Conservation (phyloP, 2,113 vertebrate genomes). For the Rhadina sibilatrix region DNA sequence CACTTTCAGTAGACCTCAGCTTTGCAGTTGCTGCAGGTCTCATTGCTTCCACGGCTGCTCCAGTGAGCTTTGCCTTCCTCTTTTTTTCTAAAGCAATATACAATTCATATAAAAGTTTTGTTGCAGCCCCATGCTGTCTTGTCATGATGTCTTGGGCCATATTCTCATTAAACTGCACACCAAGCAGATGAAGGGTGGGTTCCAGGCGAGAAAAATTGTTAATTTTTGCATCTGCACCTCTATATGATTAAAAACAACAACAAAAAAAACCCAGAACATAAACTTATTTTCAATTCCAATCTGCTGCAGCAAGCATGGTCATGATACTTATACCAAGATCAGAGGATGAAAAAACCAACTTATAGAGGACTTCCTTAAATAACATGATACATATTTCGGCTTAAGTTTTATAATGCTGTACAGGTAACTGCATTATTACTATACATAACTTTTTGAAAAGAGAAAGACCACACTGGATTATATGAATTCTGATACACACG, state of each 20-base stretch:
- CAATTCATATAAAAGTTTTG: constrained; percentile 86
- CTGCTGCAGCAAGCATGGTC: background rate
- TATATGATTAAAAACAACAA: constrained; percentile 40
- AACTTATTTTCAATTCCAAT: background rate
- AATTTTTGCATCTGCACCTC: constrained; percentile 79
- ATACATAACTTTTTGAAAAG: background rate
- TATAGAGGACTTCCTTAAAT: background rate
- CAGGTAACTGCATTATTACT: background rate
- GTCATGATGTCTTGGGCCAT: constrained; percentile 83
- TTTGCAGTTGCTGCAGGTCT: constrained; percentile 67
- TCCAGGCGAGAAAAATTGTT: constrained; percentile 91
- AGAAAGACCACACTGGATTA: background rate
- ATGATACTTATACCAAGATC: background rate
- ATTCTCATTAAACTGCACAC: constrained; percentile 83
- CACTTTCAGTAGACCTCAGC: constrained; percentile 73
- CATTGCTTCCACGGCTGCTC: constrained; percentile 74
- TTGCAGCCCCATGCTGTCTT: constrained; percentile 83
- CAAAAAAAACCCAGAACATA: background rate
- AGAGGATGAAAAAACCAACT: accelerated
- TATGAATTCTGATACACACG: background rate
- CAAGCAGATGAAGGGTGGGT: constrained; percentile 83
- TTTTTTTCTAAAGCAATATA: constrained; percentile 86
- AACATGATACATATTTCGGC: background rate
- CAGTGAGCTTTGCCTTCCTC: constrained; percentile 75
- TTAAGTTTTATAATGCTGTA: background rate